Conservation (phyloP, 2,113 vertebrate genomes). For the Microcebus griseorufus region DNA sequence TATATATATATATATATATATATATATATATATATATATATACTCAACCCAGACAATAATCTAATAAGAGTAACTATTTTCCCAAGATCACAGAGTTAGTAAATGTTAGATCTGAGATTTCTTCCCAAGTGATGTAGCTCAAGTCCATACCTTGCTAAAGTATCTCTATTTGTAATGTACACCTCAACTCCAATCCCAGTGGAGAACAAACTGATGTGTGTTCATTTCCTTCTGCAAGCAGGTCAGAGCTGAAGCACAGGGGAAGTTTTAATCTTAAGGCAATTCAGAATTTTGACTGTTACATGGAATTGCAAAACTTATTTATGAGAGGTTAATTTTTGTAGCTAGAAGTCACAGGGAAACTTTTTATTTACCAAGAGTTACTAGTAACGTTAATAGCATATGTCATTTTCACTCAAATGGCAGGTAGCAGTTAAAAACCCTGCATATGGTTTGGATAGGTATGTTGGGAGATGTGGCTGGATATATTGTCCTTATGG, state of each 20-base stretch:
- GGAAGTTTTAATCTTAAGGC: not conserved
- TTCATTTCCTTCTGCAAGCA: not conserved
- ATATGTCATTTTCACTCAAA: not conserved
- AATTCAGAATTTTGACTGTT: constrained; percentile 24
- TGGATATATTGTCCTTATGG: not conserved
- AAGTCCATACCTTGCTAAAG: not conserved
- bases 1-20: not conserved
- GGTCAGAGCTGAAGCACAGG: not conserved
- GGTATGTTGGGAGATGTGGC: not conserved
- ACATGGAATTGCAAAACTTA: not conserved
- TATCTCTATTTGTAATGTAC: not conserved
- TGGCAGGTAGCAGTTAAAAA: not conserved
- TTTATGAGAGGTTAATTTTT: not conserved
- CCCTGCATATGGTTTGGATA: not conserved
- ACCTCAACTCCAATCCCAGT: not conserved
- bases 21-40: no score
- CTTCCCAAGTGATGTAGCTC: not conserved
- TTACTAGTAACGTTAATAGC: not conserved
- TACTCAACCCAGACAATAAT: not conserved
- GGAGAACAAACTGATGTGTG: not conserved
- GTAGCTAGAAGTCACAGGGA: not conserved
- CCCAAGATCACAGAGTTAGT: not conserved
- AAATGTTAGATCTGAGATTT: not conserved
- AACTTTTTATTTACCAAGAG: not conserved
- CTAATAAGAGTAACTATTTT: not conserved